Percentiles rank a stretch among this genome's conserved stretches.
phyloP scores from a whole-genome alignment of 2,888 invertebrate species.

The Agapetus fuscipes region DNA sequence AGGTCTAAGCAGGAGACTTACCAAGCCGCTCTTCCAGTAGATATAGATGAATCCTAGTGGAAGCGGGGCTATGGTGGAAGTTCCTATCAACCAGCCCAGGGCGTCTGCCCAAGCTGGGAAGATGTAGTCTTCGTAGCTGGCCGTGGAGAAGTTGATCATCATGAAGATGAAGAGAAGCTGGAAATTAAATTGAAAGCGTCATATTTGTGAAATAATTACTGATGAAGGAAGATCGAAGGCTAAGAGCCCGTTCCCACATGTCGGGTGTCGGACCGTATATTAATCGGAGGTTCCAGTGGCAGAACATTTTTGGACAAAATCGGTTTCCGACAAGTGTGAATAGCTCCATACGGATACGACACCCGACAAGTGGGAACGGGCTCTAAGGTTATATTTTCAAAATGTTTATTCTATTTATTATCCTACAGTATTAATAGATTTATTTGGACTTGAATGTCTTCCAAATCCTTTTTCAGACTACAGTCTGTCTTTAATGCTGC shows the following conservation, averaged over 20 bases:
- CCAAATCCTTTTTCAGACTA: too few species aligned
- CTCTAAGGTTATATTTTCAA: neutral
- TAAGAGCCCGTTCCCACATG: too few species aligned
- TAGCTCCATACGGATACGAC: too few species aligned
- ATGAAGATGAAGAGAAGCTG: slow-evolving; percentile 67
- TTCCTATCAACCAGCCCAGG: slow-evolving; percentile 62
- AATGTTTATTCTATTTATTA: neutral
- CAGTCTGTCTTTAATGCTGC: too few species aligned
- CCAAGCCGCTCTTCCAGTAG: slow-evolving; percentile 15
- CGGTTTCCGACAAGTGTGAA: too few species aligned
- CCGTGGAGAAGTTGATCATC: slow-evolving; percentile 54
- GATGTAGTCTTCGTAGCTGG: slow-evolving; percentile 52
- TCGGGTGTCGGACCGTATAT: too few species aligned
- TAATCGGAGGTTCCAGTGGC: too few species aligned
- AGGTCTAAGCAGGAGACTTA: slow-evolving; percentile 12
- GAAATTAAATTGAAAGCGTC: slow-evolving; percentile 24
- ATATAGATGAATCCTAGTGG: slow-evolving; percentile 48
- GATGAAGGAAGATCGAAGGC: neutral
- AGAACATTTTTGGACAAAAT: too few species aligned
- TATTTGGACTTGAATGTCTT: too few species aligned
- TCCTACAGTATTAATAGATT: too few species aligned
- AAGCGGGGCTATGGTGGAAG: slow-evolving; percentile 59
- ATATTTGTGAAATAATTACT: neutral
- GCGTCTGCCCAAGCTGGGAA: slow-evolving; percentile 64
- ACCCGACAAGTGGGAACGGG: too few species aligned